Evolutionary conservation across 37 sponge, comb jelly and placozoan species (phyloP).

Genomic region (Dysidea cf. avara): DNA sequence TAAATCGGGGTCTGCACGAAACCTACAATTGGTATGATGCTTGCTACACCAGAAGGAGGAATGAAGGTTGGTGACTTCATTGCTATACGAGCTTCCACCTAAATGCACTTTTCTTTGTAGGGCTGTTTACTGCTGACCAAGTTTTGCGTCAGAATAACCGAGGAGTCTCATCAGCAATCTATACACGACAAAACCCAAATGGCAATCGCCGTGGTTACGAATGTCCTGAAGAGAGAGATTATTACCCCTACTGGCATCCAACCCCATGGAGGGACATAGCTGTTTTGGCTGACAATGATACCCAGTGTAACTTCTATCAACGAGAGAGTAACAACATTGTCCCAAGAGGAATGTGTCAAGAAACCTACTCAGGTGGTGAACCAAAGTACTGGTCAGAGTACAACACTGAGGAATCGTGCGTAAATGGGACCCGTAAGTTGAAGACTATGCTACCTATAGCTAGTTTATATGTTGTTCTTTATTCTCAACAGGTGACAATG

Average conservation of each 20-base stretch:
- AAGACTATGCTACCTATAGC: neutral
- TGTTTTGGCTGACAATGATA: slow-evolving; percentile 70
- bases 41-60: slow-evolving; percentile 79
- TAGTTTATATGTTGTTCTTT: neutral
- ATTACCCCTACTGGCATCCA: slow-evolving; percentile 99
- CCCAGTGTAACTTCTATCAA: slow-evolving; percentile 65
- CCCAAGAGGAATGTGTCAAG: slow-evolving; percentile 68
- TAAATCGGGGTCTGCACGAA: slow-evolving; percentile 88
- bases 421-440: slow-evolving; percentile 47
- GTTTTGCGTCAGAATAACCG: slow-evolving; percentile 56
- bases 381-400: slow-evolving; percentile 35
- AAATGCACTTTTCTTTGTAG: slow-evolving; percentile 23
- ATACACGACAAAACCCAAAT: slow-evolving; percentile 95
- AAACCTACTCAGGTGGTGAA: slow-evolving; percentile 15
- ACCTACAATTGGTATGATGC: slow-evolving; percentile 81
- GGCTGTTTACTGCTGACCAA: slow-evolving; percentile 98
- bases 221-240: slow-evolving; percentile 99
- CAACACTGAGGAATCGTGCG: slow-evolving; percentile 80
- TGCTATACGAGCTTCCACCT: neutral
- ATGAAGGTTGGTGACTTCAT: slow-evolving; percentile 43
- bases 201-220: slow-evolving; percentile 97
- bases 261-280: slow-evolving; percentile 97
- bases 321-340: slow-evolving; percentile 84
- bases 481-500: no score
- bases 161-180: slow-evolving; percentile 69